Evolutionary conservation across 2,113 vertebrate genomes (phyloP).

Genomic region (Rhinogobius similis): DNA sequence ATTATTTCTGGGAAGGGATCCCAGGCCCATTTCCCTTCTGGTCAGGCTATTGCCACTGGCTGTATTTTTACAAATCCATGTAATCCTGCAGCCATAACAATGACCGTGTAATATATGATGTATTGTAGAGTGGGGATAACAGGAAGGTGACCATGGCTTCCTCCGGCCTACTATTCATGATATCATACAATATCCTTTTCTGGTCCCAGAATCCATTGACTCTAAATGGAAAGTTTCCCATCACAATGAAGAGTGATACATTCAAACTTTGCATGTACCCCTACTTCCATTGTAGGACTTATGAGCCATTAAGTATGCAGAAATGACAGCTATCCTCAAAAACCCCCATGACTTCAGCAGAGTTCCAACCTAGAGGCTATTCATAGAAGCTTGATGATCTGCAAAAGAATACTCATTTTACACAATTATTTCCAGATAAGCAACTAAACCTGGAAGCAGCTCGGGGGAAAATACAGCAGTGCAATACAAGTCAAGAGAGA

Average conservation of each 20-base stretch:
- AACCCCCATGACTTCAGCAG: background rate
- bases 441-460: background rate
- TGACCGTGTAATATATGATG: background rate
- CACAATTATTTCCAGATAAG: background rate
- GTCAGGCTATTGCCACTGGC: background rate
- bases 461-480: background rate
- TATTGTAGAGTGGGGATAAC: background rate
- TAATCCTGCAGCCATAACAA: background rate
- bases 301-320: background rate
- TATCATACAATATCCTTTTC: background rate
- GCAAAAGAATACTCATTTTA: background rate
- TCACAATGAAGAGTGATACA: background rate
- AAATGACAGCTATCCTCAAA: background rate
- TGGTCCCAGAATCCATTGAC: background rate
- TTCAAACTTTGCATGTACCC: background rate
- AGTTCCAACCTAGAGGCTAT: background rate
- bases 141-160: constrained; percentile 2
- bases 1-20: background rate
- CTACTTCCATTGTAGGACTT: background rate
- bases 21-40: constrained; percentile 1
- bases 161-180: background rate
- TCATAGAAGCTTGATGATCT: background rate
- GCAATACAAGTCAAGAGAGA: background rate
- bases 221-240: background rate
- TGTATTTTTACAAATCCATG: background rate